Base-by-base conservation (phyloP, 2,888 invertebrate species). In the Drosophila meridionalis region DNA sequence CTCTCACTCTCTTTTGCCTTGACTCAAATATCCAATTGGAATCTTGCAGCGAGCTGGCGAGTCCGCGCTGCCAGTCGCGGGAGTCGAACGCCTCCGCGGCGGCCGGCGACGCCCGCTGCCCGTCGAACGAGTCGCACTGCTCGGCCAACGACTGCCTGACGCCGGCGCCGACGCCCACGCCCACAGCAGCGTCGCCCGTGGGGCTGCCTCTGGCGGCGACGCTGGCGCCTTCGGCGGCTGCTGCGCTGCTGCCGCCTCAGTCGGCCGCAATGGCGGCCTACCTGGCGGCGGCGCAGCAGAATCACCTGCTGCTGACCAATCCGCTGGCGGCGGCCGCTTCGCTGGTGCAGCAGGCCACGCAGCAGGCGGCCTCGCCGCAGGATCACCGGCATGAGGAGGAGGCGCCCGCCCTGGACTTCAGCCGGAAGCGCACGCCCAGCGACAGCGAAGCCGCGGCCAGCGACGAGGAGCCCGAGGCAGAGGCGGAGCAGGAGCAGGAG, bases 191-290 rank as follows among this genome's bases (percentile, higher is more conserved):
- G 4, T 87, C 88, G 0, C 83, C 83, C 2, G 95, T 95, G 52
- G 96, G 95, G 43, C 94, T 96, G 70, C 94, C 95, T 47, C 91
- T 95, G 77, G 95, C 96, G 0, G 95, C 96, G 7, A 95, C 96
- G 3, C 93, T 96, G 83, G 96, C 96, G 45, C 95, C 95, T 34
- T 95, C 95, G 11, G 94, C 94, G 26, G 94, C 94, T 32, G 95
- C 95, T 34, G 94, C 95, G 14, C 94, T 96, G 28, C 92, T 96
- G 83, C 96, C 97, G 28, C 96, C 96, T 38, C 97, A 97, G 92
- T 96, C 96, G 5, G 97, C 97, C 3, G 96, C 96, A 3, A 96
- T 97, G 94, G 97, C 97, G 32, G 97, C 97, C 7, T 97, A 97
- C 92, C 94, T 97, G 65, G 96, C 96, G 3, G 96, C 95, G 1